phyloP scores from a whole-genome alignment of 2,113 vertebrate genomes.

The Globicephala melas region DNA sequence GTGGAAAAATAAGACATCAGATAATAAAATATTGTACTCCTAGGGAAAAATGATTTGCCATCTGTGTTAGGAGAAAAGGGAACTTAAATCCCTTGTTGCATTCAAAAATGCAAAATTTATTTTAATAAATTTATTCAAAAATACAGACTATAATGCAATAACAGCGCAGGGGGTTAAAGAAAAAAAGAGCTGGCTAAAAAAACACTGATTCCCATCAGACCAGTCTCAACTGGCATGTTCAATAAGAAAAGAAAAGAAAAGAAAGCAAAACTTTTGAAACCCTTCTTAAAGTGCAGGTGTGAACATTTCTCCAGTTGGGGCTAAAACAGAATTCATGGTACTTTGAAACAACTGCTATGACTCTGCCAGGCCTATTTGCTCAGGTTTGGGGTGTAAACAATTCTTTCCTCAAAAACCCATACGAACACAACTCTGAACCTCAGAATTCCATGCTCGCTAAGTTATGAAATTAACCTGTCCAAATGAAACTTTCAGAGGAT shows the following conservation, averaged over 20 bases:
- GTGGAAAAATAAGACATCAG: slow-evolving; percentile 34
- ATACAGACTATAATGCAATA: not conserved
- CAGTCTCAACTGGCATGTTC: slow-evolving; percentile 45
- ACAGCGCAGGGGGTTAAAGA: slow-evolving; percentile 30
- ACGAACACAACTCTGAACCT: not conserved
- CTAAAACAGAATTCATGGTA: slow-evolving; percentile 56
- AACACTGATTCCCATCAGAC: slow-evolving; percentile 38
- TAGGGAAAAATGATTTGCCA: slow-evolving; percentile 11
- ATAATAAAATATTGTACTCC: not conserved
- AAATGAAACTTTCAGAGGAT: slow-evolving; percentile 5
- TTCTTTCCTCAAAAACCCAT: slow-evolving; percentile 11
- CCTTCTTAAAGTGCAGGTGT: slow-evolving; percentile 72
- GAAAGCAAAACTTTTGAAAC: slow-evolving; percentile 58
- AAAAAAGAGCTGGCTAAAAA: slow-evolving; percentile 36
- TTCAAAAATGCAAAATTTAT: slow-evolving; percentile 20
- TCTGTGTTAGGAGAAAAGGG: not conserved
- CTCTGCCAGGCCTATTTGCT: slow-evolving; percentile 31
- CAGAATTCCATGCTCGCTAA: not conserved
- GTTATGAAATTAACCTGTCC: not conserved
- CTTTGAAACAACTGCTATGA: slow-evolving; percentile 27
- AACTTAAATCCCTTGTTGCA: slow-evolving; percentile 15
- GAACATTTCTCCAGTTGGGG: slow-evolving; percentile 57
- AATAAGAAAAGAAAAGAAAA: not conserved
- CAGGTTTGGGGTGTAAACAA: slow-evolving; percentile 43
- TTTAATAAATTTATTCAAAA: slow-evolving; percentile 22